Conservation (phyloP, 2,888 invertebrate genomes). For the Microplitis manilae region DNA sequence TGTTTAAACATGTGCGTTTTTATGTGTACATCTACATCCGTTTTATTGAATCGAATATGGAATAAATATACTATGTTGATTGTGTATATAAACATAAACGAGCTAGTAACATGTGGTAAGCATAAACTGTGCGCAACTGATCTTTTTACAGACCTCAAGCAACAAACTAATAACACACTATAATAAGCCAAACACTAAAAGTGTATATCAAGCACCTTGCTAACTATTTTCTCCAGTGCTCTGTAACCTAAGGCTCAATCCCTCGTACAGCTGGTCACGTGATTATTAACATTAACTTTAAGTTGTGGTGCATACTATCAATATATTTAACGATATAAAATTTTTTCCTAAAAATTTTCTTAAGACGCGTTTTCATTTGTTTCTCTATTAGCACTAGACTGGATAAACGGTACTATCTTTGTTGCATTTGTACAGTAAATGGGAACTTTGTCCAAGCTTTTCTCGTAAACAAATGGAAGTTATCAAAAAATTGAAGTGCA, state of each 20-base stretch:
- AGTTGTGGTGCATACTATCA: constrained; percentile 40
- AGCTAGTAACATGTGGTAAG: constrained; percentile 48
- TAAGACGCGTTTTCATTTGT: too few species aligned
- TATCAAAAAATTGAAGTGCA: too few species aligned
- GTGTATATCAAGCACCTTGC: constrained; percentile 43
- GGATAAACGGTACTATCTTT: too few species aligned
- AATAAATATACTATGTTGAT: constrained; percentile 7
- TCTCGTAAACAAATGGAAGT: too few species aligned
- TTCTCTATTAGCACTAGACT: too few species aligned
- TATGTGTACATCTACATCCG: constrained; percentile 24
- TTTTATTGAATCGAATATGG: constrained; percentile 27
- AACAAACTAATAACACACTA: constrained; percentile 26
- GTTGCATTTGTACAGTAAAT: too few species aligned
- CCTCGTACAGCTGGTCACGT: constrained; percentile 45
- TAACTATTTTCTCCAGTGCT: constrained; percentile 23
- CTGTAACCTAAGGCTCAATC: background rate
- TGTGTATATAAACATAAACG: constrained; percentile 18
- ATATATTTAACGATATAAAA: background rate
- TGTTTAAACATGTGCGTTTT: constrained; percentile 7
- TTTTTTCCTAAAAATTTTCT: background rate
- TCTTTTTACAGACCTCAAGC: constrained; percentile 15
- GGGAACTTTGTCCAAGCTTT: too few species aligned
- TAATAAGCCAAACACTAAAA: constrained; percentile 42
- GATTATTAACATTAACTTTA: constrained; percentile 49
- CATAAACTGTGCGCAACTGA: constrained; percentile 35